Percentiles rank a stretch among this genome's conserved stretches.
Evolutionary conservation across 2,113 vertebrate species (phyloP).

Genomic region (Melanocharis versteri): DNA sequence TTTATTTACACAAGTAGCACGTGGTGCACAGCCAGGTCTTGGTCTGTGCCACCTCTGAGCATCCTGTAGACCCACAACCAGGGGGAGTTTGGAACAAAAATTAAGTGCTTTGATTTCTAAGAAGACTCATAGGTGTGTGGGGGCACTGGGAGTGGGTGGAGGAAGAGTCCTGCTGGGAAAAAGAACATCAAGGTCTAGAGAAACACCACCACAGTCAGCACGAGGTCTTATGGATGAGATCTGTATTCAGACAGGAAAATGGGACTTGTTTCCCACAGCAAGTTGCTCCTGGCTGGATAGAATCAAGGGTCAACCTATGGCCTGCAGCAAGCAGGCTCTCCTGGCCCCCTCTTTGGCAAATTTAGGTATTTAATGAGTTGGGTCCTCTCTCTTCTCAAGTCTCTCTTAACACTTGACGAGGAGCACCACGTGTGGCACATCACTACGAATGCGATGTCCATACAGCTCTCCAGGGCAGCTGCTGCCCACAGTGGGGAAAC

Average conservation of each 20-base stretch:
- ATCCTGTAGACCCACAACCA: accelerated
- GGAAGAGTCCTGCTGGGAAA: background rate
- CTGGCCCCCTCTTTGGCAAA: accelerated
- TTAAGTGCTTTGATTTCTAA: background rate
- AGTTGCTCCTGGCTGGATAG: background rate
- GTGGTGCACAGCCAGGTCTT: background rate
- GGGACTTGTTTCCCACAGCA: accelerated
- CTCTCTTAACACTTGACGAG: background rate
- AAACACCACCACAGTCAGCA: background rate
- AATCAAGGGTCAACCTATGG: background rate
- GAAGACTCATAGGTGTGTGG: accelerated
- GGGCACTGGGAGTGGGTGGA: background rate
- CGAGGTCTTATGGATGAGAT: background rate
- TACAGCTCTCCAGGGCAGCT: background rate
- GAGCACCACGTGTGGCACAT: background rate
- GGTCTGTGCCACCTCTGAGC: accelerated
- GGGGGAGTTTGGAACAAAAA: background rate
- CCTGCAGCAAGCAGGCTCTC: background rate
- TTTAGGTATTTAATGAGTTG: background rate
- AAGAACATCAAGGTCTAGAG: background rate
- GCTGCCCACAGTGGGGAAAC: background rate
- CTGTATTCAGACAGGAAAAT: background rate
- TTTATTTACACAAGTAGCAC: background rate
- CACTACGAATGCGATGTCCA: accelerated
- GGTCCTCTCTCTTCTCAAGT: background rate